These are phyloP conservation scores for Trinectes maculatus DNA, from an alignment of 2,113 vertebrate species.

Conservation along the genomic window DNA sequence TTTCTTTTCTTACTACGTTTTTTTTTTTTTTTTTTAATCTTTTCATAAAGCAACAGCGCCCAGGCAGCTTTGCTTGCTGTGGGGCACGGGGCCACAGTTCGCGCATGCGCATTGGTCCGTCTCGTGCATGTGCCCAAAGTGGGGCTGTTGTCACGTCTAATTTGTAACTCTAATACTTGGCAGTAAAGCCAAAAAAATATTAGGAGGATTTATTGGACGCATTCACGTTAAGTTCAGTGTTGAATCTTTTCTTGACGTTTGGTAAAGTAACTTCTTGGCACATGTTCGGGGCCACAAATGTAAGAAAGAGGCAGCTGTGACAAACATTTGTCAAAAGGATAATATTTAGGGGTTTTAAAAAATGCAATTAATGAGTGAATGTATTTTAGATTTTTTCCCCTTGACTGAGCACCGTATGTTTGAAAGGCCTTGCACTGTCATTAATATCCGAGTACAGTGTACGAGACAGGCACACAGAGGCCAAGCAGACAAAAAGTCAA, in stretches of 20 bases:
- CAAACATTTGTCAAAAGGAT: slow-evolving; percentile 27
- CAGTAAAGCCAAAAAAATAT: slow-evolving; percentile 47
- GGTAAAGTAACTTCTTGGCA: slow-evolving; percentile 34
- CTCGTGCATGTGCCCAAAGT: slow-evolving; percentile 14
- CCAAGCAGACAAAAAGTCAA: slow-evolving; percentile 72
- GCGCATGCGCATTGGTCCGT: background rate
- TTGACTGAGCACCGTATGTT: slow-evolving; percentile 35
- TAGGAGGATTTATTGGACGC: slow-evolving; percentile 50
- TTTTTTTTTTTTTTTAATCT: slow-evolving; percentile 37
- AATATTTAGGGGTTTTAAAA: slow-evolving; percentile 39
- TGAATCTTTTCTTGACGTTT: slow-evolving; percentile 24
- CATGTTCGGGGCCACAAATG: slow-evolving; percentile 6
- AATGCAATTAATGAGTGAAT: slow-evolving; percentile 7
- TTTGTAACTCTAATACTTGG: slow-evolving; percentile 59
- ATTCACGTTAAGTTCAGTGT: slow-evolving; percentile 42
- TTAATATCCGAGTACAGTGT: slow-evolving; percentile 60
- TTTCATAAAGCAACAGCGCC: slow-evolving; percentile 46
- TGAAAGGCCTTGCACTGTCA: slow-evolving; percentile 25
- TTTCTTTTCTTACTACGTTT: slow-evolving; percentile 40
- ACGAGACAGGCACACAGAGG: slow-evolving; percentile 56
- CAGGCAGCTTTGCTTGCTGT: slow-evolving; percentile 49
- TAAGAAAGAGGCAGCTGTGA: background rate
- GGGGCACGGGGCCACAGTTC: slow-evolving; percentile 39
- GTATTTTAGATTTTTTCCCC: slow-evolving; percentile 16
- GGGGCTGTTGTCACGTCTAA: slow-evolving; percentile 12